A percentile compares a stretch with the other conserved stretches of the same genome.
Conservation (phyloP, 2,113 vertebrate species). For the Ranitomeya variabilis region DNA sequence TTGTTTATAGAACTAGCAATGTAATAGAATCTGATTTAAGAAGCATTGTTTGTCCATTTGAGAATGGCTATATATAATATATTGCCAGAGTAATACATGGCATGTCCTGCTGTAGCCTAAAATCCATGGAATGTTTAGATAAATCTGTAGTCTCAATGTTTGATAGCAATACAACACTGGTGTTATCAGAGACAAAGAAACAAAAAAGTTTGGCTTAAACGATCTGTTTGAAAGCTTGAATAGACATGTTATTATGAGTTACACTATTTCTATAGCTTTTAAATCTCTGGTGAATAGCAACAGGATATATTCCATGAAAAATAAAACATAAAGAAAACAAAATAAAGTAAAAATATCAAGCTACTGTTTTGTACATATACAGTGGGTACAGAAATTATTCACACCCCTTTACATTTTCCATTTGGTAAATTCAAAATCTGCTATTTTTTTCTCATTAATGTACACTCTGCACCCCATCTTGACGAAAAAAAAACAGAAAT, state of each 20-base stretch:
- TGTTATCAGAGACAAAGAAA: slow-evolving; percentile 8
- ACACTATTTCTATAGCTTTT: slow-evolving; percentile 33
- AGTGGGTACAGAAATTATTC: no score
- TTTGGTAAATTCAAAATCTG: no score
- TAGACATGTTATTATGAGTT: slow-evolving; percentile 30
- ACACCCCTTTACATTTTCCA: no score
- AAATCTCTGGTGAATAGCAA: slow-evolving; percentile 19
- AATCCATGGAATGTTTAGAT: slow-evolving; percentile 41
- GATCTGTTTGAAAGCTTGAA: slow-evolving; percentile 23
- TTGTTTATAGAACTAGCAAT: not conserved
- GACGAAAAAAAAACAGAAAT: no score
- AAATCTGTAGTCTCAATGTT: slow-evolving; percentile 25
- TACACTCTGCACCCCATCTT: no score
- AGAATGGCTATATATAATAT: slow-evolving; percentile 25
- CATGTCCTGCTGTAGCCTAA: slow-evolving; percentile 1
- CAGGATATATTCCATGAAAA: not conserved
- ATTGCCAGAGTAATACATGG: slow-evolving; percentile 10
- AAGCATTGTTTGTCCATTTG: slow-evolving; percentile 25
- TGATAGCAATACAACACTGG: slow-evolving; percentile 22
- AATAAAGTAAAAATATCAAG: not conserved
- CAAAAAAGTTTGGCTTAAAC: slow-evolving; percentile 29
- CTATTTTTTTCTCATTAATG: no score
- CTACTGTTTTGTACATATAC: not conserved
- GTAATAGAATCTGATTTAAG: not conserved
- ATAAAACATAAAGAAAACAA: not conserved